A percentile compares a stretch with the other conserved stretches of the same genome.
These are phyloP conservation scores for Platyura marginata DNA, from an alignment of 1,140 invertebrate genomes.

Conservation along the genomic window DNA sequence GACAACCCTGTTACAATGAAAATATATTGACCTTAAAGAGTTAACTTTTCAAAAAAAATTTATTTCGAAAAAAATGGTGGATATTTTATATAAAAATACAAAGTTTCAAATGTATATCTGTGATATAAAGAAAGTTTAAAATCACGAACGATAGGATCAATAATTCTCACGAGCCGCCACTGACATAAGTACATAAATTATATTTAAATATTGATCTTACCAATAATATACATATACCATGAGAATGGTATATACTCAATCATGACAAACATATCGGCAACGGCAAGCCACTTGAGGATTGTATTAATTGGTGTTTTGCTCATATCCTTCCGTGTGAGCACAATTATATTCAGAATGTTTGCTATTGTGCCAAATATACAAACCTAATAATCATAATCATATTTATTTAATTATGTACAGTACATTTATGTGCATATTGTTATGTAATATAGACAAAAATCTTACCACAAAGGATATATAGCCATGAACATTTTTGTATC, in stretches of 20 bases:
- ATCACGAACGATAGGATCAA: too few relatives aligned
- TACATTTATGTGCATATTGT: constrained; percentile 2
- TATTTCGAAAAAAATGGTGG: too few relatives aligned
- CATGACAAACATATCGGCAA: constrained; percentile 75
- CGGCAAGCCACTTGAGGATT: constrained; percentile 61
- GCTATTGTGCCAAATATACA: constrained; percentile 76
- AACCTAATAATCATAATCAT: constrained; percentile 29
- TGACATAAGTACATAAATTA: too few relatives aligned
- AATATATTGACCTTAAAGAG: too few relatives aligned
- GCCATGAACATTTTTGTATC: constrained; percentile 18
- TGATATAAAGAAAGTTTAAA: too few relatives aligned
- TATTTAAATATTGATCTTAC: constrained; percentile 1
- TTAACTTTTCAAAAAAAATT: too few relatives aligned
- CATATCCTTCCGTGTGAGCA: constrained; percentile 71
- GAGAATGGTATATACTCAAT: constrained; percentile 71
- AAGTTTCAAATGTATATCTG: too few relatives aligned
- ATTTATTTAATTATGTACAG: constrained; percentile 2
- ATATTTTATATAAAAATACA: too few relatives aligned
- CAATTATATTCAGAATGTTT: constrained; percentile 78
- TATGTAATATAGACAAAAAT: constrained; percentile 3
- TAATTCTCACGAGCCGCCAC: too few relatives aligned
- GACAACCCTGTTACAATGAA: too few relatives aligned
- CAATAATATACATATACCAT: constrained; percentile 48
- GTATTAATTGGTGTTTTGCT: constrained; percentile 62
- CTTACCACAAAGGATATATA: constrained; percentile 22